Evolutionary conservation across 2,888 invertebrate genomes (phyloP), one percentile per base, ranked within the genome.

Genomic region (Sylvicola cinctus): DNA sequence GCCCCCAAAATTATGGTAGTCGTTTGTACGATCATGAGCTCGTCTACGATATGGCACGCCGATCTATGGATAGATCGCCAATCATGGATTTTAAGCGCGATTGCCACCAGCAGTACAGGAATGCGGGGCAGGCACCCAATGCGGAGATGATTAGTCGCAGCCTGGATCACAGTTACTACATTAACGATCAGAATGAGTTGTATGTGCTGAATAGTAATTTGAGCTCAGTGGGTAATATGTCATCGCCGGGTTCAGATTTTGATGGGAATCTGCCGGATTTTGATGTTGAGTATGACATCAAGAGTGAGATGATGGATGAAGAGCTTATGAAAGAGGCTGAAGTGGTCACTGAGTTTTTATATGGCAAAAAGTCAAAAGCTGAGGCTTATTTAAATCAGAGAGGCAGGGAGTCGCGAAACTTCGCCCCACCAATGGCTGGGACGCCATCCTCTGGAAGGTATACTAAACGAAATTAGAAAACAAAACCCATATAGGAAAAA

Each of bases 321-420:
- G 65, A 64, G 34, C 48, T 63, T 34, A 43, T 62, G n/a, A 55
- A 66, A 13, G 67, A 68, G 42, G 62, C 65, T 2, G 63, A 66
- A 45, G 59, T 62, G 3, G 66, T 68, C 5, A 62, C 66, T 1
- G 66, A 66, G 40, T 67, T 61, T 46, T 48, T 68, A 8, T 66
- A 66, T 44, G 63, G 67, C 2, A 62, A 60, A 17, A 49, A 66
- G 33, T 63, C 61, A 40, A 56, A 65, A 28, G 60, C 61, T 4
- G 62, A 38, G 28, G 29, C 29, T 23, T 34, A 29, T 29, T 29
- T 39, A 12, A 38, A 39, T 39, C 37, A 29, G 39, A 50, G 50
- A 35, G 49, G 46, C 39, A 41, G 44, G 16, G 32, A 38, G n/a
- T 31, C 29, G 37, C 42, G 29, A 46, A 51, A 35, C 46, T 49